Conservation (phyloP, 2,888 invertebrate species). For the Meiosimyza platycephala region DNA sequence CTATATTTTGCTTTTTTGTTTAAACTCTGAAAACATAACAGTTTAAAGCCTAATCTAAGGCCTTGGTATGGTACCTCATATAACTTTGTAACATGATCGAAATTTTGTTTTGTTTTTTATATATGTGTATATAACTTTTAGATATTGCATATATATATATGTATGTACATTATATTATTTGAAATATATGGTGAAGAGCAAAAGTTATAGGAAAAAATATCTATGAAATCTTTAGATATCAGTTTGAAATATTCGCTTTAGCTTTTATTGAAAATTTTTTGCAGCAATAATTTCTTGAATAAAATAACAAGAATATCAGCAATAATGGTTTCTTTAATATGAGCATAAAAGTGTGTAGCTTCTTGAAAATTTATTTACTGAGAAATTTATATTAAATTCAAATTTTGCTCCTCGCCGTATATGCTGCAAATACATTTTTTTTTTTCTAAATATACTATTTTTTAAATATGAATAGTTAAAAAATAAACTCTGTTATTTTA, state of each 20-base stretch:
- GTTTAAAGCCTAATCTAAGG: slow-evolving; percentile 57
- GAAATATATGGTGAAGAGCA: background rate
- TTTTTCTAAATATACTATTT: background rate
- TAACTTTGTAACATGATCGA: slow-evolving; percentile 5
- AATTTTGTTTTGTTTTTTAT: background rate
- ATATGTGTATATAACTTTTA: background rate
- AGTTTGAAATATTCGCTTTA: no score
- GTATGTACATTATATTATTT: background rate
- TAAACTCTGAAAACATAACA: slow-evolving; percentile 66
- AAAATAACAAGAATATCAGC: no score
- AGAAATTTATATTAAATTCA: no score
- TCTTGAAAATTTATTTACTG: no score
- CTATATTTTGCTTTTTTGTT: slow-evolving; percentile 38
- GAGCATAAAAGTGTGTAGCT: no score
- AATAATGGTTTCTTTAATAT: no score
- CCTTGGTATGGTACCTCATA: slow-evolving; percentile 45
- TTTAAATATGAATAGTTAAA: slow-evolving; percentile 5
- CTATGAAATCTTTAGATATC: no score
- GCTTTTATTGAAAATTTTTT: no score
- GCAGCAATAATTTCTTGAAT: no score
- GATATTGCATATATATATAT: background rate
- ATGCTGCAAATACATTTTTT: background rate
- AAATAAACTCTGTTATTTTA: background rate
- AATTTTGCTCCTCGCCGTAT: no score
- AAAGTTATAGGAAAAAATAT: no score